Evolutionary conservation across 2,888 invertebrate species (phyloP).

Genomic region (Drosophila leonis): DNA sequence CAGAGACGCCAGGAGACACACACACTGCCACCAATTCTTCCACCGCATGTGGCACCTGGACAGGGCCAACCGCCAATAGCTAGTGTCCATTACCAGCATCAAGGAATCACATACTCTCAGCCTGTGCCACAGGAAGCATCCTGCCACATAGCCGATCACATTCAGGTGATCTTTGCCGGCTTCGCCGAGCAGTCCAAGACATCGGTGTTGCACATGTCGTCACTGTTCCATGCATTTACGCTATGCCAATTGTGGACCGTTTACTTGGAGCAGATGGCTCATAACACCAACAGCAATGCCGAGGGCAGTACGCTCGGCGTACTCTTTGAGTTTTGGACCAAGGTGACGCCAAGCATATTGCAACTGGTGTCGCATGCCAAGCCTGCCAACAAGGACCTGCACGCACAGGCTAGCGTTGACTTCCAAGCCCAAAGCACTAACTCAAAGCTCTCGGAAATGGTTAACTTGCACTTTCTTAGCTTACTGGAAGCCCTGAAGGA

Average conservation of each 20-base stretch:
- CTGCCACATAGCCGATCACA: constrained; percentile 98
- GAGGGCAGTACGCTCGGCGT: constrained; percentile 93
- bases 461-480: constrained; percentile 97
- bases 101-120: constrained; percentile 87
- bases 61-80: constrained; percentile 52
- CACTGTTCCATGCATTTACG: constrained; percentile 98
- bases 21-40: constrained; percentile 64
- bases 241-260: constrained; percentile 99
- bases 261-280: constrained; percentile 96
- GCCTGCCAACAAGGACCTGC: constrained; percentile 88
- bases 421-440: constrained; percentile 68
- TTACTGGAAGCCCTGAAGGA: constrained; percentile 97
- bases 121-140: constrained; percentile 98
- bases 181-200: constrained; percentile 98
- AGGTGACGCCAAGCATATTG: constrained; percentile 97
- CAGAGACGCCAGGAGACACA: constrained; percentile 76
- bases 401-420: constrained; percentile 47
- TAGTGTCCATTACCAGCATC: constrained; percentile 77
- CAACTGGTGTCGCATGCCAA: constrained; percentile 96
- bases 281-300: constrained; percentile 88
- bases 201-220: constrained; percentile 97
- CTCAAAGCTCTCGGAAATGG: constrained; percentile 96
- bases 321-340: constrained; percentile 99
- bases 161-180: constrained; percentile 97
- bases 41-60: constrained; percentile 34